phyloP scores from a whole-genome alignment of 2,113 vertebrate genomes.

The Eudyptes chrysolophus region DNA sequence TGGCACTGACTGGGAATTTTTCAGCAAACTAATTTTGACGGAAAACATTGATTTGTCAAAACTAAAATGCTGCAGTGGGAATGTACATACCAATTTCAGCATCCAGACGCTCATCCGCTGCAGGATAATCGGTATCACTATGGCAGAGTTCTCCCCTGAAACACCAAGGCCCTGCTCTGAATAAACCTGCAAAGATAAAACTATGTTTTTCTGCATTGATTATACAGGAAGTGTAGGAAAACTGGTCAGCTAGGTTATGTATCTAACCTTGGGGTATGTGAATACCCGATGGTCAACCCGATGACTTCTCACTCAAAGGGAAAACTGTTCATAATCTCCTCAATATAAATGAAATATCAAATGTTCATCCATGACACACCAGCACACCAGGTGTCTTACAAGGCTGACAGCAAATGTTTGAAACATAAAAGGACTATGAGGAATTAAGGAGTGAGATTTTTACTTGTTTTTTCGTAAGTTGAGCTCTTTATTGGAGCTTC shows the following conservation, averaged over 20 bases:
- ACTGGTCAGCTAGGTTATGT: background rate
- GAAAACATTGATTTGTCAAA: constrained; percentile 19
- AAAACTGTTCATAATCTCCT: background rate
- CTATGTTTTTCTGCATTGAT: background rate
- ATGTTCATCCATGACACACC: background rate
- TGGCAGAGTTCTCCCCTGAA: background rate
- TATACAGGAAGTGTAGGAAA: background rate
- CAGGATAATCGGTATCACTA: background rate
- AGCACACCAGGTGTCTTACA: background rate
- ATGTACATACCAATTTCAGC: background rate
- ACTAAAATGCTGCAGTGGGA: background rate
- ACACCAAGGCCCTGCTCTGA: background rate
- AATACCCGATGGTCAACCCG: background rate
- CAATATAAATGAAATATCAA: background rate
- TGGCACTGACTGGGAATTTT: background rate
- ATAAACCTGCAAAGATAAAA: background rate
- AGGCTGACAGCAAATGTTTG: background rate
- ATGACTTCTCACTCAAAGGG: background rate
- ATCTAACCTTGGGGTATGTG: background rate
- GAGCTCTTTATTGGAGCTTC: background rate
- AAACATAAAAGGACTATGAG: background rate
- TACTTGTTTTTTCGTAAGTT: background rate
- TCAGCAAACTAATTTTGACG: constrained; percentile 16
- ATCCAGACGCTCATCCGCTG: background rate
- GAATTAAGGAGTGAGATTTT: background rate